These are phyloP conservation scores for Turdus rufiventris DNA, from an alignment of 2,113 vertebrate species.

Conservation along the genomic window DNA sequence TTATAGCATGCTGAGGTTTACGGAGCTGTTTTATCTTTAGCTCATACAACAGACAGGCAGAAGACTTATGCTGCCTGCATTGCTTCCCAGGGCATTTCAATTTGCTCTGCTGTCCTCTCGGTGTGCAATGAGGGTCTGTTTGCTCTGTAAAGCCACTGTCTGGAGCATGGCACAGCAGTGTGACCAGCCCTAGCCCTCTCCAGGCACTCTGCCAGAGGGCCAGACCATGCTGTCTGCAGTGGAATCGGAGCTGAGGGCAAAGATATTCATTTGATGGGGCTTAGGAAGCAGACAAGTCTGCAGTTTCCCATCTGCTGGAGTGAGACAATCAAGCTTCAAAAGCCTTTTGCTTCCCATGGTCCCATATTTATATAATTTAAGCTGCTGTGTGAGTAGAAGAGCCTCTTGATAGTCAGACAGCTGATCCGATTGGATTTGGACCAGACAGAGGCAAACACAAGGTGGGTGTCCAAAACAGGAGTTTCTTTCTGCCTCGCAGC, in stretches of 20 bases:
- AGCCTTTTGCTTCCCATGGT: neutral
- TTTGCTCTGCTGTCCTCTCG: neutral
- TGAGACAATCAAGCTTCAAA: neutral
- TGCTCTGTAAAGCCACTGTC: neutral
- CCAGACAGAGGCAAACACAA: neutral
- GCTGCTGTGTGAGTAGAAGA: neutral
- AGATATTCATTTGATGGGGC: neutral
- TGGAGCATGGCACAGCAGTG: neutral
- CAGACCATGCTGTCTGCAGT: fast-evolving
- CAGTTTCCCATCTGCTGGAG: neutral
- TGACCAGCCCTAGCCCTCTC: neutral
- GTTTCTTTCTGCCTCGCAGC: neutral
- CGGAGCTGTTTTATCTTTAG: neutral
- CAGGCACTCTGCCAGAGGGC: neutral
- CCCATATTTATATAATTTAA: neutral
- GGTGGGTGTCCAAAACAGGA: neutral
- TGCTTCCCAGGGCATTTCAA: neutral
- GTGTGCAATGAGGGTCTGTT: neutral
- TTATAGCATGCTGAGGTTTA: neutral
- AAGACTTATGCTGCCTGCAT: neutral
- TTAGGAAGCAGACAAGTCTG: neutral
- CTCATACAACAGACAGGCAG: fast-evolving
- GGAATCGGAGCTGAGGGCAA: neutral
- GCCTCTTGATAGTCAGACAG: neutral
- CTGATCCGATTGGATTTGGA: fast-evolving